Evolutionary conservation across 2,888 invertebrate species (phyloP), one percentile per base, ranked within the genome.

Genomic region (Ischnura elegans): DNA sequence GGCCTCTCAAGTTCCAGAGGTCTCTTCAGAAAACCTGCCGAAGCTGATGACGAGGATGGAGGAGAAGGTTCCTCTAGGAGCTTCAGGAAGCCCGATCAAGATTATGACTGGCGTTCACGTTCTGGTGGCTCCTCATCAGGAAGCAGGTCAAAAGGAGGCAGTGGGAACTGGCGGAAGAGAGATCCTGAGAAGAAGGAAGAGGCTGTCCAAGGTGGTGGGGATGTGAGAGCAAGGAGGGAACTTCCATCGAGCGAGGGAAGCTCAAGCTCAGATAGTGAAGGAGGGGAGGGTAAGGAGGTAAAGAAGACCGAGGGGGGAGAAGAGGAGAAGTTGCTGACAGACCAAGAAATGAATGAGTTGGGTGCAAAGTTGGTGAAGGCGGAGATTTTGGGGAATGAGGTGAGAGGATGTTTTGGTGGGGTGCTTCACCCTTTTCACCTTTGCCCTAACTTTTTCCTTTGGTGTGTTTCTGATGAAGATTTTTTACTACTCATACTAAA

Each of bases 351-450:
- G 97, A 99, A 99, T 96, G 97, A 98, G 95, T 96, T 99, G 85
- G 98, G 98, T 84, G 99, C 99, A 2, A 98, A 98, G 96, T 97
- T 99, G 94, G 96, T 99, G 0, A 99, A 99, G 96, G 99, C 99
- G 25, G 99, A 99, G 97, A 97, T 99, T 95, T 97, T 99, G 97
- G 99, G 99, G 36, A 97, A 99, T 95, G 96, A 95, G 95, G 97
- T 97, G 95, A 95, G 95, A 94, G 94, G 36, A 87, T 42, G n/a
- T 6, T 16, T 29, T 66, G 10, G 55, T 21, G 55, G 47, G 51
- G 51, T 51, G 51, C 51, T 51, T 51, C 2, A 51, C 19, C n/a
- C 16, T 51, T 8, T 5, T 51, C 16, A 51, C 13, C 51, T 51
- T 13, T 51, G 6, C 4, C 51, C 13, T 51, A 51, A 13, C 51